phyloP scores from a whole-genome alignment of 2,113 vertebrate species.

The Dipodomys spectabilis region DNA sequence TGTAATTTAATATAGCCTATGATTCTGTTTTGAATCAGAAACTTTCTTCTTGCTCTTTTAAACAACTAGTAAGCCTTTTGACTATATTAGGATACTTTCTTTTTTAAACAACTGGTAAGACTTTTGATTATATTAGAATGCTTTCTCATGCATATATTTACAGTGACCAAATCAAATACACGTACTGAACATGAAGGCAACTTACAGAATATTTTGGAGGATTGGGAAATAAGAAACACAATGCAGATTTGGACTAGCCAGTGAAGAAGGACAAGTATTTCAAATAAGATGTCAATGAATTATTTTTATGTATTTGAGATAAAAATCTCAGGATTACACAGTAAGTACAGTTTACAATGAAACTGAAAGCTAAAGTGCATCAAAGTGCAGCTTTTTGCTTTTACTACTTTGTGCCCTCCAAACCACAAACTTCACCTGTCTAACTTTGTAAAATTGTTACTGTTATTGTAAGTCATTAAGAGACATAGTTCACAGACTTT shows the following conservation, averaged over 20 bases:
- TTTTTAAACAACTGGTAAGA: neutral
- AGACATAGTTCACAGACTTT: neutral
- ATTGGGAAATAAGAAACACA: neutral
- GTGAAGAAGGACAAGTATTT: neutral
- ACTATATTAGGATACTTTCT: neutral
- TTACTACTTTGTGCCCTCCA: neutral
- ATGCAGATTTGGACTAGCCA: neutral
- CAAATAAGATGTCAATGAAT: neutral
- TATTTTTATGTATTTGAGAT: neutral
- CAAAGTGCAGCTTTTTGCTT: neutral
- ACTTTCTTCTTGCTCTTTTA: neutral
- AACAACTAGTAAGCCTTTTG: neutral
- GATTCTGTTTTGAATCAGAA: neutral
- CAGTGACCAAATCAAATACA: neutral
- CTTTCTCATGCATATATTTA: neutral
- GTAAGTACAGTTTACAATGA: conserved; percentile 36
- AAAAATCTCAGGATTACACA: neutral
- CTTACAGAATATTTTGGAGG: neutral
- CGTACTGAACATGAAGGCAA: neutral
- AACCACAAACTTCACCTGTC: neutral
- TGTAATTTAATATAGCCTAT: neutral
- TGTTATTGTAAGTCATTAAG: neutral
- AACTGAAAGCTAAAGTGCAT: neutral
- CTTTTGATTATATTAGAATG: neutral
- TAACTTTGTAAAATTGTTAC: neutral